These are phyloP conservation scores for Siderastrea radians DNA, from an alignment of 92 coral and sea anemone species.

Conservation along the genomic window DNA sequence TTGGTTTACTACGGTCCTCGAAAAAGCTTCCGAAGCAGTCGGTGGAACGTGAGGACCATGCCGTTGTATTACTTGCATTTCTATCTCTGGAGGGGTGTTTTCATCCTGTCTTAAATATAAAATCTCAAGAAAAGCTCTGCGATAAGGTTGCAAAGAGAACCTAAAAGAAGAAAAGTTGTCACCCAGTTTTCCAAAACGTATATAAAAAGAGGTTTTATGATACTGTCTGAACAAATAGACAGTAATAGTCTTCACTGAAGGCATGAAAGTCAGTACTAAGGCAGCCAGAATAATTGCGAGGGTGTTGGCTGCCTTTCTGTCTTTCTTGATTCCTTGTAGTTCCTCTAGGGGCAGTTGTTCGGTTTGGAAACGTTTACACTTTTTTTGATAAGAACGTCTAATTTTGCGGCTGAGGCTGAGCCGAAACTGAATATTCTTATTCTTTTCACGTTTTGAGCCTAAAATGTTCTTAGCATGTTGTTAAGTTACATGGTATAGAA, in stretches of 20 bases:
- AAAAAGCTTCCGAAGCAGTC: not conserved
- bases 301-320: slow-evolving; percentile 2
- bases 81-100: not conserved
- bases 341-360: not conserved
- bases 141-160: too few relatives aligned
- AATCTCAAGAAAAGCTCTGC: too few relatives aligned
- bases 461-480: too few relatives aligned
- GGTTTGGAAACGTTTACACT: not conserved
- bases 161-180: too few relatives aligned
- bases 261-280: slow-evolving; percentile 11
- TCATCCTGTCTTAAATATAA: not conserved
- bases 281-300: not conserved
- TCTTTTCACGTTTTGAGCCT: too few relatives aligned
- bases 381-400: too few relatives aligned
- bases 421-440: too few relatives aligned
- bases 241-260: not conserved
- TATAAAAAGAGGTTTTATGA: not conserved
- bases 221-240: not conserved
- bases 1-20: not conserved
- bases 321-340: not conserved
- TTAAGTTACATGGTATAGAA: too few relatives aligned
- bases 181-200: not conserved
- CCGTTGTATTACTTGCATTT: not conserved
- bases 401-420: too few relatives aligned
- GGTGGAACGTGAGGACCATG: not conserved